Conservation (phyloP, 1,140 invertebrate species). For the Zophobas atratus region DNA sequence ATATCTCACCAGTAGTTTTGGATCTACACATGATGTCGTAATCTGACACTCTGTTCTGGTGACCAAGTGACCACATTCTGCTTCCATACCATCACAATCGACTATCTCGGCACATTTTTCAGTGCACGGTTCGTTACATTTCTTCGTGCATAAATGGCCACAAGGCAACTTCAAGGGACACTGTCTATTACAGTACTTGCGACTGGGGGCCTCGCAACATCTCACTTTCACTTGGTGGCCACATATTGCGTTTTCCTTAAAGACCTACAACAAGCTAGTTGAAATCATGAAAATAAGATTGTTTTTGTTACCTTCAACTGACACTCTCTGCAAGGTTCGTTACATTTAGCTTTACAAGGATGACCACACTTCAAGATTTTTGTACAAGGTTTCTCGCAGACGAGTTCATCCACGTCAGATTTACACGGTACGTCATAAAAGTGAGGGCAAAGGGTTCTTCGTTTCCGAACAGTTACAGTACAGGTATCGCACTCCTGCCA, state of each 20-base stretch:
- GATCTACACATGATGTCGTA: too few relatives aligned
- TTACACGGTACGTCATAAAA: constrained; percentile 66
- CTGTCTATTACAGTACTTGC: constrained; percentile 61
- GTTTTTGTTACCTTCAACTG: constrained; percentile 57
- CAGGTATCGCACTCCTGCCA: constrained; percentile 71
- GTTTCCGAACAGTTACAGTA: constrained; percentile 67
- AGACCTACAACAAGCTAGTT: constrained; percentile 59
- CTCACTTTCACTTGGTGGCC: constrained; percentile 66
- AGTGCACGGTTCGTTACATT: constrained; percentile 67
- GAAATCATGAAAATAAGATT: too few relatives aligned
- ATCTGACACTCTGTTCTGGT: constrained; percentile 66
- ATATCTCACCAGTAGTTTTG: constrained; percentile 61
- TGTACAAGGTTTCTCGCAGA: constrained; percentile 69
- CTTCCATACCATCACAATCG: too few relatives aligned
- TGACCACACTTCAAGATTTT: constrained; percentile 69
- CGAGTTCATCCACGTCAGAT: constrained; percentile 62
- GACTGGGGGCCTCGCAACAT: constrained; percentile 62
- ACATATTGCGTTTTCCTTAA: constrained; percentile 68
- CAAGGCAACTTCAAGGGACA: constrained; percentile 68
- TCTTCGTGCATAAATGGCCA: constrained; percentile 68
- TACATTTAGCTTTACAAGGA: constrained; percentile 69
- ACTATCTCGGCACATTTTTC: constrained; percentile 49
- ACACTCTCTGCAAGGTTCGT: constrained; percentile 68
- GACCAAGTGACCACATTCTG: constrained; percentile 69
- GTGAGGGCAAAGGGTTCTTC: constrained; percentile 69